These are phyloP conservation scores for Alfaro cultratus DNA, from an alignment of 2,797 vertebrate species.

Conservation along the genomic window DNA sequence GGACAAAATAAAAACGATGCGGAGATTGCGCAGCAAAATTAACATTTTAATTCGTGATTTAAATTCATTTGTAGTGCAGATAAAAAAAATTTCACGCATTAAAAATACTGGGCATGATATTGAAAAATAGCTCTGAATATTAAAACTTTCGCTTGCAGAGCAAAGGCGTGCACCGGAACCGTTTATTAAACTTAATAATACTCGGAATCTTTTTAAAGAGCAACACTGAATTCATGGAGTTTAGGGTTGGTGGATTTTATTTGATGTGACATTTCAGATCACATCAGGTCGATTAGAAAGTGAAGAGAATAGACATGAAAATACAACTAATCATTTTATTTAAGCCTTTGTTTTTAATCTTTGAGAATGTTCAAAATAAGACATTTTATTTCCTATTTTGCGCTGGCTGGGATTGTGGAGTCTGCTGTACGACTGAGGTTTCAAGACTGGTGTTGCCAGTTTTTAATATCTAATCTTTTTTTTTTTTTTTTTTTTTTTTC, in stretches of 20 bases:
- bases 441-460: slow-evolving; percentile 33
- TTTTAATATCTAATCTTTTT: slow-evolving; percentile 5
- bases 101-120: background rate
- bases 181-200: background rate
- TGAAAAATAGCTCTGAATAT: background rate
- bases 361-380: background rate
- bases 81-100: background rate
- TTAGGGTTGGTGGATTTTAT: slow-evolving; percentile 10
- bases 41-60: background rate
- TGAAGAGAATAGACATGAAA: background rate
- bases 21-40: background rate
- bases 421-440: slow-evolving; percentile 5
- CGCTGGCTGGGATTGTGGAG: background rate
- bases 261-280: slow-evolving; percentile 18
- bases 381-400: background rate
- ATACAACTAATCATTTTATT: background rate
- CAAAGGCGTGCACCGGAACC: background rate
- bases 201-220: background rate
- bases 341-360: background rate
- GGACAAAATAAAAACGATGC: background rate
- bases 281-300: background rate
- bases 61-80: background rate
- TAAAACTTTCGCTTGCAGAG: background rate
- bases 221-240: too few relatives aligned
- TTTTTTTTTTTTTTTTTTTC: background rate